Base-by-base conservation (phyloP, 1,140 invertebrate genomes). In the Drosophila triauraria region DNA sequence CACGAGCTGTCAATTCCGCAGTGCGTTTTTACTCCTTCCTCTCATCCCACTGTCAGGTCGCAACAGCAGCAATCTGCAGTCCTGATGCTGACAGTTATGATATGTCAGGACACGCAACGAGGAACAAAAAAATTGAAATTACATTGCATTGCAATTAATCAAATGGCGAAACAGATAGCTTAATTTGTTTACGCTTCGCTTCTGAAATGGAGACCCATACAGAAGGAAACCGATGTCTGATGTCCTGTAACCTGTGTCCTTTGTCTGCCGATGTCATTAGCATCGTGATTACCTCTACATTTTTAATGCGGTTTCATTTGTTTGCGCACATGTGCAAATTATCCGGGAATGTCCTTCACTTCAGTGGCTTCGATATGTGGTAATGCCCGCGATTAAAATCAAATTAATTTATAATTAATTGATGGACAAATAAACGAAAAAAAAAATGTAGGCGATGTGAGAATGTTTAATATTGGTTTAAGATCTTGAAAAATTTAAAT, bases 351-450 rank as follows among this genome's bases (percentile, higher is more conserved):
- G 54, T 44, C 76, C 25, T 60, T 62, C 23, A 25, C 27, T 48
- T 43, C 27, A 43, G 17, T 61, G 54, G 30, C 30, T 46, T 25
- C 32, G 27, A 27, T 56, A 57, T 65, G 63, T 25, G 32, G 44
- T 40, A 76, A 69, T 64, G 27, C 30, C 25, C 35, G 56, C 50
- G 56, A 90, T 88, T 88, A 90, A 88, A 84, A 85, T 64, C 71
- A 79, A 90, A 88, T 90, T 90, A 85, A 79, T 81, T 76, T 67
- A 54, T 67, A 81, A 84, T 88, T 81, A 84, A 90, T 90, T 74
- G 75, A 30, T 40, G 13, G 6, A 42, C 38, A 47, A 74, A 60
- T 50, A 71, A 70, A 74, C 38, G 9, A 44, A 10, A 38, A 20
- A 20, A 20, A 20, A 17, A 53, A 25, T 15, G 2, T 23, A 23